Evolutionary conservation across 2,888 invertebrate species (phyloP), one percentile per base, ranked within the genome.

Genomic region (Athalia rosae): DNA sequence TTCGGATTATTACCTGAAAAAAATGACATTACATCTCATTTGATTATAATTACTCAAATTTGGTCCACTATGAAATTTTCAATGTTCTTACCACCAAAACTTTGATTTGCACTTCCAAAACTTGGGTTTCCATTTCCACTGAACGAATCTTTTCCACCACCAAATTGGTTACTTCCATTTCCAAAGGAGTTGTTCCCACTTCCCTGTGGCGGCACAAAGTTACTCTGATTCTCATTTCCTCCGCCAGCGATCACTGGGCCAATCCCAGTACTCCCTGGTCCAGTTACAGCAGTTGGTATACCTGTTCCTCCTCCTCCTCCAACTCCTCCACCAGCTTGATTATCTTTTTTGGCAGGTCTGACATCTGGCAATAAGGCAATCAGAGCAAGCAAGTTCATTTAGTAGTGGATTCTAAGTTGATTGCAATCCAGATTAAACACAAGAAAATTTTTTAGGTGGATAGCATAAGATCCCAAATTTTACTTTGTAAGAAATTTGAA

Each of bases 301-400:
- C 77, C 80, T 48, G n/a, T n/a, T n/a, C n/a, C 76, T 81, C 83
- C 67, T 71, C 78, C 76, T 48, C 76, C 43, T 5, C 79, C 79
- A 0, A 76, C 74, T 11, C 76, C 79, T 28, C 80, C 80, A 7
- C 81, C 77, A 4, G 81, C 78, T 59, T 80, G 81, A 71, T 77
- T 81, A 77, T 89, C 89, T 73, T 88, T 88, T 63, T 89, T 89
- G 3, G 89, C 89, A 67, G 89, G 89, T 80, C 87, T 87, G 4
- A 89, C 89, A 81, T 90, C 89, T 89, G 63, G 15, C 81, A 61
- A 61, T 74, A 48, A 28, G 4, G 15, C 15, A 6, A 63, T 63
- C n/a, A 11, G 43, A 43, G 43, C 28, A 28, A 28, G 28, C 28
- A 28, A 28, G 28, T 28, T n/a, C 28, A 28, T 28, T 28, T 28